These are phyloP conservation scores for Gonioctena quinquepunctata DNA, from an alignment of 1,140 invertebrate species.

Conservation along the genomic window DNA sequence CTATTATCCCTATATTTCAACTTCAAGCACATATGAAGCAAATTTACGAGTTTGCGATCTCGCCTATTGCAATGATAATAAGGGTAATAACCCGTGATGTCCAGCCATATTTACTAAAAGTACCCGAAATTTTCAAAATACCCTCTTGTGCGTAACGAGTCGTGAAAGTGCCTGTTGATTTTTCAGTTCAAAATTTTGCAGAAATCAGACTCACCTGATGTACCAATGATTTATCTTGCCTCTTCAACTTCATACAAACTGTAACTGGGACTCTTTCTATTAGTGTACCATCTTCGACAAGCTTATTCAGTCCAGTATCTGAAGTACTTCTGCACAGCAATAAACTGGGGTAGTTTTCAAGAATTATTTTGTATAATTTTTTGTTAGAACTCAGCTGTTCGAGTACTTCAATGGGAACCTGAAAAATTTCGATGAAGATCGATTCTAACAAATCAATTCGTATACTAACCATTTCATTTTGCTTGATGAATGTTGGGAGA, in stretches of 20 bases:
- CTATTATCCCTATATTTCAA: no score
- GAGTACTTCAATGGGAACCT: conserved; percentile 68
- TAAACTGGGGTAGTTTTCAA: conserved; percentile 74
- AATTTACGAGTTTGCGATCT: no score
- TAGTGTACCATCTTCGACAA: conserved; percentile 52
- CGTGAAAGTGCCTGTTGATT: no score
- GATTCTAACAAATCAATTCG: neutral
- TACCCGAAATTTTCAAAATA: no score
- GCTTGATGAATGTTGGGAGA: conserved; percentile 73
- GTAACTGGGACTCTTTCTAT: conserved; percentile 60
- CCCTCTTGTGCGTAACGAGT: no score
- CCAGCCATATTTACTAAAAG: no score
- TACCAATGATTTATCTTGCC: conserved; percentile 40
- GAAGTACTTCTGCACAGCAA: conserved; percentile 67
- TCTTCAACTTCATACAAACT: conserved; percentile 66
- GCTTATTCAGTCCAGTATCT: conserved; percentile 63
- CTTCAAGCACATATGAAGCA: no score
- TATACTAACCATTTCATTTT: conserved; percentile 66
- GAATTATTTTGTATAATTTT: conserved; percentile 69
- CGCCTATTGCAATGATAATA: no score
- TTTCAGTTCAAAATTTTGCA: no score
- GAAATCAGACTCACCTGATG: conserved; percentile 42
- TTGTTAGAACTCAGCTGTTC: conserved; percentile 68
- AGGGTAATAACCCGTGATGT: no score
- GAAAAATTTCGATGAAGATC: conserved; percentile 40